These are phyloP conservation scores for Poicephalus meyeri DNA, from an alignment of 2,113 vertebrate species.

Conservation along the genomic window DNA sequence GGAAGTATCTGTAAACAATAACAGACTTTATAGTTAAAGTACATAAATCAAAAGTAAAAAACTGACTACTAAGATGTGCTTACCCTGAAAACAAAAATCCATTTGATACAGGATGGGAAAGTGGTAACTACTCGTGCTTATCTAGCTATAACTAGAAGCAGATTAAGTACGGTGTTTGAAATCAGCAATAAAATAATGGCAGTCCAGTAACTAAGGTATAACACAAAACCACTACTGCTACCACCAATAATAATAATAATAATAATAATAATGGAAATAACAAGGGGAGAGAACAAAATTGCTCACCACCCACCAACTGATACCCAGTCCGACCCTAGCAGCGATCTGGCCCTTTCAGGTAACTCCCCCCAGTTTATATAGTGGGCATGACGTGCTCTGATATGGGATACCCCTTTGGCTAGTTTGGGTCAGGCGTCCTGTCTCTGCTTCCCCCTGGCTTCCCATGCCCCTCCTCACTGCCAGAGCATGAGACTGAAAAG, in stretches of 20 bases:
- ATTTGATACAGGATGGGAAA: neutral
- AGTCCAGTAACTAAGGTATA: neutral
- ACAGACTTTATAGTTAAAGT: neutral
- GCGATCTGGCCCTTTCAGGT: neutral
- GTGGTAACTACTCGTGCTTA: neutral
- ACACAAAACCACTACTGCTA: neutral
- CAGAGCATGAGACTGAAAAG: neutral
- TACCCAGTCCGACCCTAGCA: neutral
- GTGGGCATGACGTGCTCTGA: neutral
- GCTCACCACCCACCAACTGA: neutral
- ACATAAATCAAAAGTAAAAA: neutral
- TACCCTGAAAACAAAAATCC: neutral
- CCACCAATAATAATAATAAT: neutral
- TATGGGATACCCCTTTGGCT: neutral
- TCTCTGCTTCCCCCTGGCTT: neutral
- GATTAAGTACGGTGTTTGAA: neutral
- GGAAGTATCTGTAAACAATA: slow-evolving; percentile 84
- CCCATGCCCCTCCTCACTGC: neutral
- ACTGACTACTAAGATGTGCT: neutral
- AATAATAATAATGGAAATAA: neutral
- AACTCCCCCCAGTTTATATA: neutral
- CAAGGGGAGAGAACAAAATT: neutral
- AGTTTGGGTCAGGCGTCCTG: neutral
- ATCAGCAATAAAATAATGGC: neutral
- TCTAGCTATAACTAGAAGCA: neutral